Evolutionary conservation across 2,797 vertebrate species (phyloP).

Genomic region (Rachycentron canadum): DNA sequence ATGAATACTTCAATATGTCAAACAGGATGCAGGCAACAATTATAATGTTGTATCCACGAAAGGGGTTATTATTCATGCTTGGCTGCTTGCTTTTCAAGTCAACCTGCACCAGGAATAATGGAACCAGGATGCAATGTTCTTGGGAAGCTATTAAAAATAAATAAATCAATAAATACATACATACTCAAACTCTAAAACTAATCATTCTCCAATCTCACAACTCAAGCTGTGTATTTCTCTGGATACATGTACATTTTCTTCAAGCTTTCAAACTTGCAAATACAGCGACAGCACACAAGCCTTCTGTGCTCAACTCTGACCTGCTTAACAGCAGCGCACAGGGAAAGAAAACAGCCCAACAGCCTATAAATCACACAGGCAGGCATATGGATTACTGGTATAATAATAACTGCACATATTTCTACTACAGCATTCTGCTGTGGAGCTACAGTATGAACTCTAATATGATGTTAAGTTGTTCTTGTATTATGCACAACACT

Average conservation of each 20-base stretch:
- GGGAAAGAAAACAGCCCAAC: not conserved
- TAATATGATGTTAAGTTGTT: not conserved
- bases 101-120: not conserved
- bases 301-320: not conserved
- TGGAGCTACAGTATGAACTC: not conserved
- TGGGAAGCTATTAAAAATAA: not conserved
- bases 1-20: slow-evolving; percentile 18
- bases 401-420: slow-evolving; percentile 9
- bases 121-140: not conserved
- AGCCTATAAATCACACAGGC: slow-evolving; percentile 13
- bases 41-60: not conserved
- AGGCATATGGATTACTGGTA: not conserved
- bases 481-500: not conserved
- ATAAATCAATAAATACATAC: not conserved
- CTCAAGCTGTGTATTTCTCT: not conserved
- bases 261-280: not conserved
- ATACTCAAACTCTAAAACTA: not conserved
- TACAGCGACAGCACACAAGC: not conserved
- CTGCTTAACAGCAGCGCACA: not conserved
- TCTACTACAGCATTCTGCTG: not conserved
- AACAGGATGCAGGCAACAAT: slow-evolving; percentile 12
- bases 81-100: slow-evolving; percentile 15
- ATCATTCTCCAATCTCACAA: not conserved
- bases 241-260: not conserved
- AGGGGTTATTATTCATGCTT: slow-evolving; percentile 22